A percentile compares a stretch with the other conserved stretches of the same genome.
These are phyloP conservation scores for Nymphalis io DNA, from an alignment of 1,140 invertebrate genomes.

Conservation along the genomic window DNA sequence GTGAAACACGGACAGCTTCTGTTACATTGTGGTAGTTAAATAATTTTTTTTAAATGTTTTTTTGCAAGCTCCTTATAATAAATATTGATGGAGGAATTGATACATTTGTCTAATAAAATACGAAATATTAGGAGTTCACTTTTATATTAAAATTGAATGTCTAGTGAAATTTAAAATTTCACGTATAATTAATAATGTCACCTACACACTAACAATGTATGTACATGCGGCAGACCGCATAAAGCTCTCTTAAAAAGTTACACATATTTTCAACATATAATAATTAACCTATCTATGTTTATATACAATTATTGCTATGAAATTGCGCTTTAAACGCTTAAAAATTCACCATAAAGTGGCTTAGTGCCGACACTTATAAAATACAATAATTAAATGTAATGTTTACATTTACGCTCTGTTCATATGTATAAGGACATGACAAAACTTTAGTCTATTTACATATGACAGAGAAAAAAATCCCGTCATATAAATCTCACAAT, in stretches of 20 bases:
- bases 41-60: no score
- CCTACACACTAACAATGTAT: conserved; percentile 59
- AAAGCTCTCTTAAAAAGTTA: conserved; percentile 80
- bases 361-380: conserved; percentile 59
- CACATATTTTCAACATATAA: conserved; percentile 74
- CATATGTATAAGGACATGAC: background rate
- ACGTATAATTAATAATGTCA: conserved; percentile 49
- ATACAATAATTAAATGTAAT: conserved; percentile 34
- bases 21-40: no score
- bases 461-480: no score
- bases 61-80: background rate
- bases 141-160: conserved; percentile 34
- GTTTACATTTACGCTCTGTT: conserved; percentile 37
- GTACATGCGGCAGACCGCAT: conserved; percentile 72
- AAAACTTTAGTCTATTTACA: background rate
- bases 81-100: background rate
- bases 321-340: conserved; percentile 72
- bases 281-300: conserved; percentile 79
- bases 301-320: conserved; percentile 79
- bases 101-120: conserved; percentile 2
- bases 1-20: no score
- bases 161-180: conserved; percentile 75
- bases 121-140: conserved; percentile 35
- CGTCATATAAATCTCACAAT: no score
- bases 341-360: conserved; percentile 54